Evolutionary conservation across 2,113 vertebrate genomes (phyloP), one percentile per base, ranked within the genome.

Genomic region (Lethenteron camtschaticum): DNA sequence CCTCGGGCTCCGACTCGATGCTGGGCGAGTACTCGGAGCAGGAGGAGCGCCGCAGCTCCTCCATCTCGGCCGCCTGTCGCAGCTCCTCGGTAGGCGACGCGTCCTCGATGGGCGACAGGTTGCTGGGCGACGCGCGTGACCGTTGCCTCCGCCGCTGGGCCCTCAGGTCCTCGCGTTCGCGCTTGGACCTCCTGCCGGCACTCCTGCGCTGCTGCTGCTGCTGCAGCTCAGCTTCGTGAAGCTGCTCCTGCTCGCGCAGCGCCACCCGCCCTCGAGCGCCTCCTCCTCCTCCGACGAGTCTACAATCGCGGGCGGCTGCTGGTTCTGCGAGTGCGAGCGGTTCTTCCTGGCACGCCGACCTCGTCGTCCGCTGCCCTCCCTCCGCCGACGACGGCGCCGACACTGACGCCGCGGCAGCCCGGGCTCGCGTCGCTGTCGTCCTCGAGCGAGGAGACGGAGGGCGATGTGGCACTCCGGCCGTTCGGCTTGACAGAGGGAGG

Each of bases 391-490:
- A 41, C 41, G 41, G 41, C 41, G 41, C 41, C 41, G 6, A 7
- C 41, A 5, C 41, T 41, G 41, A 41, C 41, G 74, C 95, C 90
- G 71, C 90, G 78, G 70, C 92, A 88, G 78, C 94, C 96, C 18
- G 94, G 94, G 75, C 92, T 96, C 78, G 91, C 96, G 75, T 99
- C 94, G 0, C 94, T 96, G 73, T 99, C 94, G 75, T 99, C 94
- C 75, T 99, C 94, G 72, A 99, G 83, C 0, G 94, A 99, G 18
- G 94, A 99, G 74, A 99, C 84, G 71, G 91, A 96, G 69, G 94
- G 91, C 0, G 94, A 99, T 69, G 94, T 94, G 73, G 91, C 94
- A 0, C 90, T 95, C 4, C 95, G 74, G 94, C 96, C 76, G 89
- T 99, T 3, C 41, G 41, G 0, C 91, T 99, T 12, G 94, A 95